These are phyloP conservation scores for Hippoglossus stenolepis DNA, from an alignment of 2,113 vertebrate species.

Conservation along the genomic window DNA sequence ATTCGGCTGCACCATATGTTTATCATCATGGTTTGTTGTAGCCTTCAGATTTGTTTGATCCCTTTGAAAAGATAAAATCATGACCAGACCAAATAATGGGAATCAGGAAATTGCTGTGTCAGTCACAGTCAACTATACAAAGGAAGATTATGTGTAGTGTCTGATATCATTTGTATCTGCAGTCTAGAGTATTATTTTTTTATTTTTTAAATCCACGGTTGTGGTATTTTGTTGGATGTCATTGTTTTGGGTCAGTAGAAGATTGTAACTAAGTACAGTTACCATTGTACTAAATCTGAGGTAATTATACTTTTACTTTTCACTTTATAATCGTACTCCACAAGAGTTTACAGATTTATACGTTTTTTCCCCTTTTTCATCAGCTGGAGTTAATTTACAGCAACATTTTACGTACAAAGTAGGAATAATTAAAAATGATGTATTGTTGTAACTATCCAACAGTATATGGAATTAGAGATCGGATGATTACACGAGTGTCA, in stretches of 20 bases:
- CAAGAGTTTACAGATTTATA: too few species aligned
- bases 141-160: constrained; percentile 6
- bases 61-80: constrained; percentile 30
- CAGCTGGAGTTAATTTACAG: too few species aligned
- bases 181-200: background rate
- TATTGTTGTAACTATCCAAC: background rate
- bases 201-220: background rate
- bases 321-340: too few species aligned
- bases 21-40: background rate
- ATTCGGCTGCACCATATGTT: background rate
- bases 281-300: background rate
- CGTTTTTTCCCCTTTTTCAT: too few species aligned
- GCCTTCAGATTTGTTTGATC: background rate
- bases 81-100: constrained; percentile 23
- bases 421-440: too few species aligned
- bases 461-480: background rate
- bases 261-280: background rate
- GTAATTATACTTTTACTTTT: background rate
- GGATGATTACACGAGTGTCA: background rate
- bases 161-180: constrained; percentile 18
- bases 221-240: background rate
- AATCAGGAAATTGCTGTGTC: constrained; percentile 28
- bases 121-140: constrained; percentile 8
- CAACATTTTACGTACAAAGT: too few species aligned
- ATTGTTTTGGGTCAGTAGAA: background rate